These are phyloP conservation scores for Lampropteryx suffumata DNA, from an alignment of 2,888 invertebrate species.

Conservation along the genomic window DNA sequence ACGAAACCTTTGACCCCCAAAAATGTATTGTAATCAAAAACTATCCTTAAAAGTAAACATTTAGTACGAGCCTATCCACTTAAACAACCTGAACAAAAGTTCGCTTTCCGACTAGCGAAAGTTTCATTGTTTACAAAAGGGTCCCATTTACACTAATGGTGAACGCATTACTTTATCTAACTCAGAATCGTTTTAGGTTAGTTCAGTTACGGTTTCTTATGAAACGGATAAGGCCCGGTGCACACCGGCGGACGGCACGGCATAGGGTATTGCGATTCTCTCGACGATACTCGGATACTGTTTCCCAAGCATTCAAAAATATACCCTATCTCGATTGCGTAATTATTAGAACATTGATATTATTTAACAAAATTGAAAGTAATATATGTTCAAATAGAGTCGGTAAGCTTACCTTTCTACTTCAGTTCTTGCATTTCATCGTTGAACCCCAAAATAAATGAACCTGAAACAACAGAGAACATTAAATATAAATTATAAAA, in stretches of 20 bases:
- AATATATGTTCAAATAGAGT: too few species aligned
- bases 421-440: not conserved
- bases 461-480: not conserved
- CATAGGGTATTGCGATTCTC: too few species aligned
- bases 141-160: constrained; percentile 32
- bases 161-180: constrained; percentile 31
- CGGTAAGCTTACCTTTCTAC: not conserved
- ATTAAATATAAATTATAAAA: too few species aligned
- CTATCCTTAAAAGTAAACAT: constrained; percentile 19
- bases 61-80: constrained; percentile 5
- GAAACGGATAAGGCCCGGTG: not conserved
- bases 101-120: constrained; percentile 23
- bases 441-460: not conserved
- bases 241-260: too few species aligned
- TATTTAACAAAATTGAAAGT: too few species aligned
- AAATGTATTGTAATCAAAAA: constrained; percentile 10
- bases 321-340: too few species aligned
- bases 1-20: not conserved
- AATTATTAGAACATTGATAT: too few species aligned
- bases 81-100: constrained; percentile 27
- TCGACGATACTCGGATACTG: too few species aligned
- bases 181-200: constrained; percentile 25
- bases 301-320: too few species aligned
- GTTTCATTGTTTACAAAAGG: constrained; percentile 32
- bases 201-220: not conserved